These are phyloP conservation scores for Drosophila littoralis DNA, from an alignment of 1,140 invertebrate genomes.

Conservation along the genomic window DNA sequence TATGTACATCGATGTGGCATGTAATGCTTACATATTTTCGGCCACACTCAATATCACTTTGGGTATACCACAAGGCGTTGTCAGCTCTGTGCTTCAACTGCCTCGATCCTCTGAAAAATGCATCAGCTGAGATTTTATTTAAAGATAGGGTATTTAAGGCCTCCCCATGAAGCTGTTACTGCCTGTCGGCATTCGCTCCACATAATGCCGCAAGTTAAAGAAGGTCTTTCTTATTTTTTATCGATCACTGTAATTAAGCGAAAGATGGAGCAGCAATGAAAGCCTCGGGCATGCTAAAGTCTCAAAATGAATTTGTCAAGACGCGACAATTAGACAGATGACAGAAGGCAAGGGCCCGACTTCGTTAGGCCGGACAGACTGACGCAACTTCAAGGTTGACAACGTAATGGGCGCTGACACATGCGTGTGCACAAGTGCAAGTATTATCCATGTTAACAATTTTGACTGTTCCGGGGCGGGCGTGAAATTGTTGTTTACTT, in stretches of 20 bases:
- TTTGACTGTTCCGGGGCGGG: conserved; percentile 54
- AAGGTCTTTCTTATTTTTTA: conserved; percentile 34
- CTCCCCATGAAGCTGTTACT: no score
- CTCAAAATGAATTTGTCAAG: conserved; percentile 74
- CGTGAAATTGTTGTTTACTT: conserved; percentile 66
- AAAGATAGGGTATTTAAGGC: conserved; percentile 10
- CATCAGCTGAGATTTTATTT: no score
- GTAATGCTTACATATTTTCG: conserved; percentile 28
- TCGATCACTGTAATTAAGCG: conserved; percentile 20
- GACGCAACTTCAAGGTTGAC: conserved; percentile 67
- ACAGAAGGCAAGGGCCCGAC: conserved; percentile 11
- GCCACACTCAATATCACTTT: conserved; percentile 1
- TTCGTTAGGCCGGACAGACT: conserved; percentile 9
- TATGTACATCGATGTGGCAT: conserved; percentile 38
- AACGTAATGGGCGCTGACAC: conserved; percentile 24
- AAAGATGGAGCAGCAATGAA: conserved; percentile 57
- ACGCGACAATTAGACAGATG: conserved; percentile 66
- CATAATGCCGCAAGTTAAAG: conserved; percentile 65
- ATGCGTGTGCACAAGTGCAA: conserved; percentile 15
- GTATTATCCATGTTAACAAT: conserved; percentile 32
- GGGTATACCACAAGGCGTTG: conserved; percentile 9
- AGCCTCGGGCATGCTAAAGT: conserved; percentile 38
- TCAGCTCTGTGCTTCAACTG: background rate
- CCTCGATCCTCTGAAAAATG: no score
- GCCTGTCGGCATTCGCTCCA: conserved; percentile 53